phyloP scores from a whole-genome alignment of 1,140 invertebrate species.

The Drosophila subpulchrella region DNA sequence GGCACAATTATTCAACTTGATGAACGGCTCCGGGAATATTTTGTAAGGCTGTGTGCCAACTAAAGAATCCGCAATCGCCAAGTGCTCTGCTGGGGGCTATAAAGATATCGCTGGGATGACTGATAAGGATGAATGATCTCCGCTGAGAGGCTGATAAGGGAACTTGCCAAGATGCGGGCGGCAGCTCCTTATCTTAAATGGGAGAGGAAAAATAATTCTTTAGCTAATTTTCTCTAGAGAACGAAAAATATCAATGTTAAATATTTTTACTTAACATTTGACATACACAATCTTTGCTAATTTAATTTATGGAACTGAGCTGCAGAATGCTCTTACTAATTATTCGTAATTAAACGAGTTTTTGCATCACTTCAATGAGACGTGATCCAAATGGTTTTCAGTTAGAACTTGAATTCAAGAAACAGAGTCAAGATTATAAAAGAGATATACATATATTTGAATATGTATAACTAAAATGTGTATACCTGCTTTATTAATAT shows the following conservation, averaged over 20 bases:
- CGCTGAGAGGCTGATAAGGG: not conserved
- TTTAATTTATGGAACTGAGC: not conserved
- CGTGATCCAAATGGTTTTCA: not conserved
- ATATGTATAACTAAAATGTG: too few species aligned
- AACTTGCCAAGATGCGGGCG: conserved; percentile 22
- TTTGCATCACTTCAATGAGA: not conserved
- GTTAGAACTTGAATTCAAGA: not conserved
- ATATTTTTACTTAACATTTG: not conserved
- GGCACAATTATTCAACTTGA: conserved; percentile 72
- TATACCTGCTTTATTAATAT: not conserved
- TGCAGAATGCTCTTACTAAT: not conserved
- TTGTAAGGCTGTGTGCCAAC: conserved; percentile 13
- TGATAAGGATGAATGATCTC: conserved; percentile 33
- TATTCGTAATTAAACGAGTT: conserved; percentile 6
- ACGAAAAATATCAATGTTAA: not conserved
- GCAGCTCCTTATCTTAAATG: conserved; percentile 8
- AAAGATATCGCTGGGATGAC: conserved; percentile 11
- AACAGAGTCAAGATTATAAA: not conserved
- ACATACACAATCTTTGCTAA: not conserved
- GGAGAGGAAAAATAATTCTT: not conserved
- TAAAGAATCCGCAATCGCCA: conserved; percentile 30
- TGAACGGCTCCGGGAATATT: conserved; percentile 39
- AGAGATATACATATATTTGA: too few species aligned
- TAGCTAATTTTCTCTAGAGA: not conserved
- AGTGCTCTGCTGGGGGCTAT: conserved; percentile 11